Evolutionary conservation across 2,888 invertebrate genomes (phyloP).

Genomic region (Priocnemis perturbator): DNA sequence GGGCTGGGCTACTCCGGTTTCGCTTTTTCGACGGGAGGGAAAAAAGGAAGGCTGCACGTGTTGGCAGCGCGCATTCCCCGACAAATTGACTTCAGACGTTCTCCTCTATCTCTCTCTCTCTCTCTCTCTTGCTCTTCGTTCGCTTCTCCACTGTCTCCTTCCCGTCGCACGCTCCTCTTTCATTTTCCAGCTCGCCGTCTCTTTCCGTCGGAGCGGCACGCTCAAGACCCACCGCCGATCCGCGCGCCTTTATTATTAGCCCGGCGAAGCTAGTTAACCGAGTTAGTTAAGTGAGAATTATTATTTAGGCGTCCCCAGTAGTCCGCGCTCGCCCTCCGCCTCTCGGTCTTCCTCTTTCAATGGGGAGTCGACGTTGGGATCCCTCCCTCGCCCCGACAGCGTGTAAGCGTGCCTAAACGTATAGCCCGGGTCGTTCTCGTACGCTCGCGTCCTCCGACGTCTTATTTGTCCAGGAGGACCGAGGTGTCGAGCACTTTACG

Average conservation of each 20-base stretch:
- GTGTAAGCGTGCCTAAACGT: neutral
- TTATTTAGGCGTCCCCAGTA: conserved; percentile 65
- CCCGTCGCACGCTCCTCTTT: conserved; percentile 31
- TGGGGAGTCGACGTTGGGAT: too few species aligned
- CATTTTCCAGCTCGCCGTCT: conserved; percentile 44
- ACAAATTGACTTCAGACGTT: conserved; percentile 74
- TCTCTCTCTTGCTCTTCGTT: conserved; percentile 29
- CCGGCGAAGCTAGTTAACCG: conserved; percentile 71
- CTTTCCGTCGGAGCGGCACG: conserved; percentile 17
- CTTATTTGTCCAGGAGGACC: conserved; percentile 73
- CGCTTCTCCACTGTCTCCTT: neutral
- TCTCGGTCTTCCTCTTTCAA: conserved; percentile 15
- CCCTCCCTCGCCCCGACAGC: too few species aligned
- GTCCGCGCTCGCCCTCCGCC: conserved; percentile 33
- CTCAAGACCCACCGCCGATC: conserved; percentile 8
- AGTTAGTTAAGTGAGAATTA: conserved; percentile 75
- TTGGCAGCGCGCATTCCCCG: conserved; percentile 73
- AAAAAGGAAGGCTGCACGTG: conserved; percentile 64
- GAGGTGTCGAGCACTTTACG: conserved; percentile 74
- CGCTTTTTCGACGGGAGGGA: conserved; percentile 35
- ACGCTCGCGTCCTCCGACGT: conserved; percentile 42
- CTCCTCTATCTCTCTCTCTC: conserved; percentile 30
- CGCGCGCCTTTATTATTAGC: conserved; percentile 73
- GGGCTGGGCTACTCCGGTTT: neutral
- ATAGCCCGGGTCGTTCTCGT: conserved; percentile 2